Conservation (phyloP, 2,797 vertebrate species). For the Heliangelus exortis region DNA sequence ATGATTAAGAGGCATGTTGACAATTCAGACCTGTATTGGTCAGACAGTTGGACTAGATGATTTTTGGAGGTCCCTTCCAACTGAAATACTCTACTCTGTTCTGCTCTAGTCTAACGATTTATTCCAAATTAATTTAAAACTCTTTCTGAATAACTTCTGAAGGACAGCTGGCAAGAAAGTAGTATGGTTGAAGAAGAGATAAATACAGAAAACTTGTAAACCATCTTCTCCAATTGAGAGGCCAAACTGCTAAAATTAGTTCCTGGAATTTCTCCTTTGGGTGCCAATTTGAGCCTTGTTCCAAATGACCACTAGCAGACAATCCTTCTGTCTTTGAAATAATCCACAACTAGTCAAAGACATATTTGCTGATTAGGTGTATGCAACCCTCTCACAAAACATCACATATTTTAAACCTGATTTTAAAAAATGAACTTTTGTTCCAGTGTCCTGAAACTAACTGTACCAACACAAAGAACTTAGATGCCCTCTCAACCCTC, state of each 20-base stretch:
- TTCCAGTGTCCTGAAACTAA: not conserved
- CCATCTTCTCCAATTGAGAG: conserved; percentile 40
- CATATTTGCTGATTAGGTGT: not conserved
- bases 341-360: not conserved
- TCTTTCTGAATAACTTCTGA: conserved; percentile 39
- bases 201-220: conserved; percentile 69
- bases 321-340: conserved; percentile 9
- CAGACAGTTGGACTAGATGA: not conserved
- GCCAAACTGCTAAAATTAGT: conserved; percentile 68
- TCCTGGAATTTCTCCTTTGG: conserved; percentile 60
- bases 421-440: not conserved
- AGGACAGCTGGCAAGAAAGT: conserved; percentile 21
- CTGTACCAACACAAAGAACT: conserved; percentile 40
- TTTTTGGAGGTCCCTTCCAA: not conserved
- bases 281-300: conserved; percentile 55
- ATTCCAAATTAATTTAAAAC: conserved; percentile 20
- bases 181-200: conserved; percentile 34
- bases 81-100: not conserved
- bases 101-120: not conserved
- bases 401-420: not conserved
- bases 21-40: not conserved
- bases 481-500: conserved; percentile 20
- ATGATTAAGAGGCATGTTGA: not conserved
- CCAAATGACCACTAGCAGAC: conserved; percentile 53
- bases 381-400: not conserved